Percentiles rank a stretch among this genome's conserved stretches.
phyloP scores from a whole-genome alignment of 2,888 invertebrate genomes.

The Thymelicus sylvestris region DNA sequence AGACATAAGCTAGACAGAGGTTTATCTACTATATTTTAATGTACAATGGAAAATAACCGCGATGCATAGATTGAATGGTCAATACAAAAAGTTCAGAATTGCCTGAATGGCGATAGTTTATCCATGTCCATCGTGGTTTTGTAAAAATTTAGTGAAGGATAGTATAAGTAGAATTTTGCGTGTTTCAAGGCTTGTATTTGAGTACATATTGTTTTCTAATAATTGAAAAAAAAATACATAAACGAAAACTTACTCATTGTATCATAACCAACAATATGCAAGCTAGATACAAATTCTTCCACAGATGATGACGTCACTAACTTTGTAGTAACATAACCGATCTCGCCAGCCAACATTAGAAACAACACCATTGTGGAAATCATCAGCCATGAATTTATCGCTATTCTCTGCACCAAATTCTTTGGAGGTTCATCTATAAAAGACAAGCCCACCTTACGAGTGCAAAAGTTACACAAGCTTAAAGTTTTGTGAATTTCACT shows the following conservation, averaged over 20 bases:
- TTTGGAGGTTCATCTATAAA: slow-evolving; percentile 56
- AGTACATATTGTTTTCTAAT: no score
- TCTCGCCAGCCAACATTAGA: slow-evolving; percentile 57
- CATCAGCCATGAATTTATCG: slow-evolving; percentile 46
- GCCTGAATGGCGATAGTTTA: no score
- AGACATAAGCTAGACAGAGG: no score
- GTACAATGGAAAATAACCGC: no score
- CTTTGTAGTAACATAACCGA: slow-evolving; percentile 56
- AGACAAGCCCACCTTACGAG: slow-evolving; percentile 58
- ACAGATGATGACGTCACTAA: slow-evolving; percentile 55
- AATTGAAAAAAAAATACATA: no score
- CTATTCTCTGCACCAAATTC: slow-evolving; percentile 43
- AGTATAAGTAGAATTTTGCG: no score
- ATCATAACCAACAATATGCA: slow-evolving; percentile 70
- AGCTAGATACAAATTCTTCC: slow-evolving; percentile 61
- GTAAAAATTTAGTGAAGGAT: no score
- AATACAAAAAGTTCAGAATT: no score
- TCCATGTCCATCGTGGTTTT: no score
- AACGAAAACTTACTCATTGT: slow-evolving; percentile 61
- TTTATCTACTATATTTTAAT: no score
- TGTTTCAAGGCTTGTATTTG: no score
- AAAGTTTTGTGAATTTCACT: slow-evolving; percentile 60
- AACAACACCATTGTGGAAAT: slow-evolving; percentile 53
- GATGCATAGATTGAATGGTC: no score
- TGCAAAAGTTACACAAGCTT: slow-evolving; percentile 59